Percentiles rank a stretch among this genome's conserved stretches.
Conservation (phyloP, 2,888 invertebrate species). For the Platerodrilus igneus region DNA sequence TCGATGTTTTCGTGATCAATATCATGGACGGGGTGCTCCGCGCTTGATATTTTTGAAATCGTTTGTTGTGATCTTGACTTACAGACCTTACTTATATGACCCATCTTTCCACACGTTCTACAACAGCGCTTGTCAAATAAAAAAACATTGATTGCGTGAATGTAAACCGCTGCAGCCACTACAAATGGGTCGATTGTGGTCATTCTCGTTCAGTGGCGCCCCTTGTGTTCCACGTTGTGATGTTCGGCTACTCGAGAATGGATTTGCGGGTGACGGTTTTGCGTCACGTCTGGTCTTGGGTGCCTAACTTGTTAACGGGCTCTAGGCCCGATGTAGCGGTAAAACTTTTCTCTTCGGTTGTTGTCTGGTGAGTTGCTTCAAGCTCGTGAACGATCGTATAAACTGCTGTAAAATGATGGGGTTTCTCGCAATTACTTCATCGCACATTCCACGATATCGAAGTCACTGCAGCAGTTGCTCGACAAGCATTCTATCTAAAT, state of each 20-base stretch:
- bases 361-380: constrained; percentile 12
- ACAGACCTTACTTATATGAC: constrained; percentile 12
- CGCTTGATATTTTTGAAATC: background rate
- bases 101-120: constrained; percentile 17
- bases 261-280: background rate
- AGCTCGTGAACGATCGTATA: constrained; percentile 13
- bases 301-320: background rate
- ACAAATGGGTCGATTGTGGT: too few relatives aligned
- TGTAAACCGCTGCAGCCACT: too few relatives aligned
- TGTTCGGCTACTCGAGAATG: too few relatives aligned
- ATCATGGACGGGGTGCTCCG: background rate
- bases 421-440: constrained; percentile 14
- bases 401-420: constrained; percentile 9
- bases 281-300: background rate
- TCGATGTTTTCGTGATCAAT: too few relatives aligned
- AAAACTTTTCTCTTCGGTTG: constrained; percentile 5
- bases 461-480: constrained; percentile 12
- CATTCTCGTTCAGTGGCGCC: too few relatives aligned
- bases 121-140: too few relatives aligned
- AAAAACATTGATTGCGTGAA: too few relatives aligned
- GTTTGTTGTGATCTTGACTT: background rate
- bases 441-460: constrained; percentile 14
- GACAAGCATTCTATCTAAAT: constrained; percentile 13
- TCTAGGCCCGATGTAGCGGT: background rate
- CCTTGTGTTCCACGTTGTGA: too few relatives aligned